Base-by-base conservation (phyloP, 2,888 invertebrate species). In the Lepidochitona cinerea region DNA sequence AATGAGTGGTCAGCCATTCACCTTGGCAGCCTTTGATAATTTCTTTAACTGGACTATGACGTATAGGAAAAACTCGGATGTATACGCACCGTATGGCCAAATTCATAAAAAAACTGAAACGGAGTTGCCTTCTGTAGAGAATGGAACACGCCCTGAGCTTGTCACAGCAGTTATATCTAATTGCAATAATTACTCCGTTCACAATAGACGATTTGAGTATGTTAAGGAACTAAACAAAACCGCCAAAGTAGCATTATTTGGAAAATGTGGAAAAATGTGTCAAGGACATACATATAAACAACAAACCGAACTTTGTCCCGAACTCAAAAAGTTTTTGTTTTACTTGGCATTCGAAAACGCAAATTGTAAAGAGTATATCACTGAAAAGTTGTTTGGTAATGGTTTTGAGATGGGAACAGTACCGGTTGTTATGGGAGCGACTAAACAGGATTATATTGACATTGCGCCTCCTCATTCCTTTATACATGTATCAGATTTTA, bases 31-130 rank as follows among this genome's bases (percentile, higher is more conserved):
- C 18, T 37, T 66, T 35, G n/a, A 37, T n/a, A 14, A 66, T 14
- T n/a, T 66, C 14, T 66, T 23, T 26, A 66, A 66, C 66, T 66
- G 66, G 66, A 66, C 66, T 4, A 66, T 66, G 66, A 66, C 66
- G 12, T 66, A 66, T 37, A 4, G 14, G 35, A 66, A 4, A 23
- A 37, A 66, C 26, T 37, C 36, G 3, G 66, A 66, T 26, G 66
- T 66, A 12, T 36, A 35, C 29, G 14, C 12, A 12, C 66, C 66
- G 2, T 66, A 66, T 37, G 66, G 66, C 4, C 37, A 26, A n/a
- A 66, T 14, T 23, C 4, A 4, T 4, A 23, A 14, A 2, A 59
- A 59, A 26, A 32, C 23, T 29, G 4, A 29, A 59, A 18, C 59
- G 9, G 59, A 59, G 29, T 4, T 14, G 26, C 29, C 23, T n/a